Evolutionary conservation across 2,113 vertebrate genomes (phyloP), one percentile per base, ranked within the genome.

Genomic region (Pterophyllum scalare): DNA sequence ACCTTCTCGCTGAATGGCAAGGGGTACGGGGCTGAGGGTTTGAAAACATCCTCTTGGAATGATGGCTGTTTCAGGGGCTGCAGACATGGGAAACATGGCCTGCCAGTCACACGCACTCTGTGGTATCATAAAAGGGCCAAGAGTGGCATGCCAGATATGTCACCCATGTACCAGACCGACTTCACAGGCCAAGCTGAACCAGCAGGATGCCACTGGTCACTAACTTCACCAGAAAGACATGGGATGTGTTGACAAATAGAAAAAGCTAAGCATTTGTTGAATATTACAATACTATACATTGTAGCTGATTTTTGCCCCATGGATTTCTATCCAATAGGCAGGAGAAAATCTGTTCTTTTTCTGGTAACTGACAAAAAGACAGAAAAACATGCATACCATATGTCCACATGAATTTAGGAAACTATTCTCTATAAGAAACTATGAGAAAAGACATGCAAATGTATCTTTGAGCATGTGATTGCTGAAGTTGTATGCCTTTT

Each of bases 21-120:
- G 85, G 72, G 81, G 57, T 80, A 93, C 75, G 86, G 95, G 80
- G 74, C 88, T 58, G 89, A 85, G 80, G 90, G 93, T 96, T 95
- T 95, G 95, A 97, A 96, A 93, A 95, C 95, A 96, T 96, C 95
- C 87, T 95, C 94, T 95, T 70, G 88, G 89, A 94, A 93, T 94
- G 93, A 96, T 94, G 94, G 91, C 88, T 94, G 94, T 91, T 92
- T 95, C 93, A 90, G 94, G 10, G 72, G 88, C 93, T 92, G 95
- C 92, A 96, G 96, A 92, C 93, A 92, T 85, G 86, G 91, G 91
- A 90, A 93, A 96, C 95, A 96, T 70, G 82, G 79, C 92, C 88
- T 95, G 70, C 94, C 92, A 91, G 89, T 95, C 94, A 96, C 93
- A 93, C 72, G 80, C 90, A 89, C 85, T 94, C 94, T 7, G 84